Evolutionary conservation across 2,888 invertebrate genomes (phyloP), one percentile per base, ranked within the genome.

Genomic region (Lasioglossum lativentre): DNA sequence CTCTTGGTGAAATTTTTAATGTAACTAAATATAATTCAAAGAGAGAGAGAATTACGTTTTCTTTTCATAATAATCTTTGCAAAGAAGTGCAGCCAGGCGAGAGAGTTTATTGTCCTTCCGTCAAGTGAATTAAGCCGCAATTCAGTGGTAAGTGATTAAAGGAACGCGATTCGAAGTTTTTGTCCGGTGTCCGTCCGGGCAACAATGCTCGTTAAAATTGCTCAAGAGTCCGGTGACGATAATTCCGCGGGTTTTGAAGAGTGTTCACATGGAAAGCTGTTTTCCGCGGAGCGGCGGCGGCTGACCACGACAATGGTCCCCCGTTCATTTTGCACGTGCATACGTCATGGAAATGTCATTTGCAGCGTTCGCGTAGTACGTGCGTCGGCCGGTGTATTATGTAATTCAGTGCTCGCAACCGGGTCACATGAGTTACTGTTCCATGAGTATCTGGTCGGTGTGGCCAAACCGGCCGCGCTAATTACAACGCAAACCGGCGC

Each of bases 351-450:
- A 80, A 86, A 88, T 88, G 90, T 90, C 90, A 90, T 90, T 90
- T 89, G 83, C 90, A 90, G 82, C 42, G 74, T 78, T 80, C 84
- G 73, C 82, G 75, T 83, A 75, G 75, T 83, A 77, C 82, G 77
- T 79, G 78, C 75, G 73, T 82, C 70, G 79, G 79, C 19, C 72
- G 72, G 82, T 79, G 87, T 80, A 89, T 90, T 90, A 90, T 89
- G 88, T 90, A 90, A 90, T 90, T 90, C 90, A 90, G 86, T 83
- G 84, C 87, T 87, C 79, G 84, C 89, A 87, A 90, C 87, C 89
- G 88, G 90, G 90, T 87, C 87, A 89, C 90, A 83, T 89, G 90
- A 90, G 89, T 89, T 89, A 89, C 89, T 80, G 90, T 86, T 86
- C 82, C 87, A 73, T 77, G 89, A 85, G 87, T 89, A 90, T 89